A percentile compares a stretch with the other conserved stretches of the same genome.
Conservation (phyloP, 2,888 invertebrate genomes). For the Tipula confusa region DNA sequence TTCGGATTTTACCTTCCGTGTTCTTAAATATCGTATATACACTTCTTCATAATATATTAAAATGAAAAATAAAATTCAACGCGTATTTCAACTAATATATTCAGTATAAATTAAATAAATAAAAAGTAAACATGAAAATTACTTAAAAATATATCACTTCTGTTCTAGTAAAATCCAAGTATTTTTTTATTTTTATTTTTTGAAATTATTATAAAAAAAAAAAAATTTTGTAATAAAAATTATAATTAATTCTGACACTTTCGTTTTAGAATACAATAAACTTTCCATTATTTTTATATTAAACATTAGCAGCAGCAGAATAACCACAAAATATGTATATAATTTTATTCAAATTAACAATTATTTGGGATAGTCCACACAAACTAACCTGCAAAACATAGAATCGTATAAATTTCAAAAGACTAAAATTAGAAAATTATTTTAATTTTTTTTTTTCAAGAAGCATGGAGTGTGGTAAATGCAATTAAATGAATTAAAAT, state of each 20-base stretch:
- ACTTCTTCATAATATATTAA: not conserved
- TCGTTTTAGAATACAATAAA: slow-evolving; percentile 25
- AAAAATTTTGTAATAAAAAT: not conserved
- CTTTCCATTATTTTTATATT: not conserved
- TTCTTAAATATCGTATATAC: not conserved
- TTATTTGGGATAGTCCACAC: not conserved
- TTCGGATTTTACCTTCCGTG: not conserved
- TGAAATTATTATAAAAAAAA: not conserved
- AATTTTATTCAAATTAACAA: slow-evolving; percentile 25
- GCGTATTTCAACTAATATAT: not conserved
- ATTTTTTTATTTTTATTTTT: not conserved
- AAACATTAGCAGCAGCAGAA: not conserved
- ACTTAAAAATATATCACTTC: slow-evolving; percentile 15
- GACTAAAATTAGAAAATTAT: slow-evolving; percentile 16
- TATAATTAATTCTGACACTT: slow-evolving; percentile 25
- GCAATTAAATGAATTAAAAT: slow-evolving; percentile 20
- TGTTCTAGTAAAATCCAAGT: not conserved
- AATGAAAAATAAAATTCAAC: not conserved
- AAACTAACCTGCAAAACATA: not conserved
- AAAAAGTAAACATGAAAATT: not conserved
- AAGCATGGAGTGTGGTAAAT: slow-evolving; percentile 12
- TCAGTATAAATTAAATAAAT: not conserved
- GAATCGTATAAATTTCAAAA: not conserved
- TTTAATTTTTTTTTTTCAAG: slow-evolving; percentile 16
- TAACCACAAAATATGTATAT: not conserved